Percentiles rank a stretch among this genome's conserved stretches.
These are phyloP conservation scores for Rambutsinella grinnellia DNA, from an alignment of 2,888 invertebrate species.

Conservation along the genomic window DNA sequence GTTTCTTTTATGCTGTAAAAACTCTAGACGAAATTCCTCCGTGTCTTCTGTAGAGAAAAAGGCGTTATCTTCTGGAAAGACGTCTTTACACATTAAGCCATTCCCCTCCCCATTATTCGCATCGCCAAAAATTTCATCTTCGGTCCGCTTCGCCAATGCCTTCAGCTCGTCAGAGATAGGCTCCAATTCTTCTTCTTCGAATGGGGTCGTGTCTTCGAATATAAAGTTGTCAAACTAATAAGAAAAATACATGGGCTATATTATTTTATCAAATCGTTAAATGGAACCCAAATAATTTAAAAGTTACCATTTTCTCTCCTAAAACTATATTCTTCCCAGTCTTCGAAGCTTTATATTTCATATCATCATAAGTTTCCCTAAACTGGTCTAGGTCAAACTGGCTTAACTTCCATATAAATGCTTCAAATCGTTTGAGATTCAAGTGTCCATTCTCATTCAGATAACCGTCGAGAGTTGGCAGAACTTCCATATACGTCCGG, in stretches of 20 bases:
- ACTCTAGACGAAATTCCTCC: constrained; percentile 75
- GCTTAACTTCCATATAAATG: constrained; percentile 82
- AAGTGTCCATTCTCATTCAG: constrained; percentile 91
- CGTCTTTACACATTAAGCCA: constrained; percentile 68
- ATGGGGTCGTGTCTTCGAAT: constrained; percentile 58
- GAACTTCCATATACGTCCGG: constrained; percentile 86
- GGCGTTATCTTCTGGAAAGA: constrained; percentile 71
- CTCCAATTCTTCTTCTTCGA: constrained; percentile 59
- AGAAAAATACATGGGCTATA: constrained; percentile 17
- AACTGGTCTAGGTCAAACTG: constrained; percentile 83
- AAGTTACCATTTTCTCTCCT: constrained; percentile 65
- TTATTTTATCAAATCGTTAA: background rate
- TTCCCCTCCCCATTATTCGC: constrained; percentile 50
- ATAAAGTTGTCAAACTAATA: constrained; percentile 59
- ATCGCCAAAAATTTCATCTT: constrained; percentile 73
- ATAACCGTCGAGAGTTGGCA: constrained; percentile 91
- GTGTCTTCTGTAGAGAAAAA: constrained; percentile 74
- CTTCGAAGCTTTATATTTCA: constrained; percentile 87
- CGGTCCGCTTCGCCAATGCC: constrained; percentile 76
- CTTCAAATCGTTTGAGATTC: constrained; percentile 85
- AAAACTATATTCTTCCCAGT: constrained; percentile 74
- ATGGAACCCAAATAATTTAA: background rate
- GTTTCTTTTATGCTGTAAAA: constrained; percentile 85
- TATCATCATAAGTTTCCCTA: constrained; percentile 82
- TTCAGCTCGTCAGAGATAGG: constrained; percentile 72